These are phyloP conservation scores for Ptilorrhoa leucosticta DNA, from an alignment of 2,113 vertebrate species.

Conservation along the genomic window DNA sequence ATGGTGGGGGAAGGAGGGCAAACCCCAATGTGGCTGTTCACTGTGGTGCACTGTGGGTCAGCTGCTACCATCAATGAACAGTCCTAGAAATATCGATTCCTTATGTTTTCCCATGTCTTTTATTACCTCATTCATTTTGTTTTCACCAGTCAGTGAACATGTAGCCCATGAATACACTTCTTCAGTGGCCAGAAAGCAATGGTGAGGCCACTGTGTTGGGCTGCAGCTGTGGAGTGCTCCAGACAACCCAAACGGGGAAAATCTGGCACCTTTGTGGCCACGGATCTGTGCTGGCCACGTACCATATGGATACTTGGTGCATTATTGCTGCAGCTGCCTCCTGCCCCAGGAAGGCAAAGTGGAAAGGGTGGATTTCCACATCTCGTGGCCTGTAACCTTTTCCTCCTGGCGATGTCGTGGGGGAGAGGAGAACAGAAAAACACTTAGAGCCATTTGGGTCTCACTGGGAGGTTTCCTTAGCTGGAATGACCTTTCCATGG, in stretches of 20 bases:
- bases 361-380: neutral
- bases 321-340: neutral
- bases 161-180: neutral
- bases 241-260: neutral
- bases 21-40: neutral
- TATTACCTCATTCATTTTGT: neutral
- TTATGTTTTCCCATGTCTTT: neutral
- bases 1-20: fast-evolving
- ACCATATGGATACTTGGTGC: fast-evolving
- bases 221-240: neutral
- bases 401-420: fast-evolving
- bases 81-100: neutral
- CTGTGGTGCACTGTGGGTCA: neutral
- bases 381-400: neutral
- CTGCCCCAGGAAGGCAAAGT: neutral
- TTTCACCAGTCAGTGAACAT: neutral
- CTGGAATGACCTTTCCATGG: neutral
- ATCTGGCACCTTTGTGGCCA: fast-evolving
- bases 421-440: neutral
- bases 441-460: neutral
- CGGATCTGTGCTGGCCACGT: neutral
- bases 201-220: neutral
- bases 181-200: neutral
- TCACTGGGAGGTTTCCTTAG: neutral
- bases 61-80: neutral